Evolutionary conservation across 2,113 vertebrate genomes (phyloP).

Genomic region (Urocynchramus pylzowi): DNA sequence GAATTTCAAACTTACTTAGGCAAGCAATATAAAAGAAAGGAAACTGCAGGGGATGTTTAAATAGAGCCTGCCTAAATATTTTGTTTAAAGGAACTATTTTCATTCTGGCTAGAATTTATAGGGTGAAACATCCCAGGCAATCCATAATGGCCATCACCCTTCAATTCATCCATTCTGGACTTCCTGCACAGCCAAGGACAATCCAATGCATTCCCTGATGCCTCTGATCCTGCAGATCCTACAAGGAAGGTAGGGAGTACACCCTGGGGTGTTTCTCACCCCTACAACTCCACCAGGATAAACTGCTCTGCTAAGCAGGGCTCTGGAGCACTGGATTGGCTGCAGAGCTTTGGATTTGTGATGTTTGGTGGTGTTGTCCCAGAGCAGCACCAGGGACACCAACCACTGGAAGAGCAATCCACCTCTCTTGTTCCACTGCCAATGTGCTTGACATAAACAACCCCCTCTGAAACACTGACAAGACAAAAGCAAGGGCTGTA

Average conservation of each 20-base stretch:
- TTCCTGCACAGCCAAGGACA: background rate
- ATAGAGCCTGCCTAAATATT: constrained; percentile 13
- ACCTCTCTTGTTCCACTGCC: background rate
- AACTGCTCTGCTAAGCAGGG: background rate
- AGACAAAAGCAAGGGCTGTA: background rate
- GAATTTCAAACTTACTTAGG: background rate
- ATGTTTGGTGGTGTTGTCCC: background rate
- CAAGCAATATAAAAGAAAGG: background rate
- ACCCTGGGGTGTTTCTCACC: background rate
- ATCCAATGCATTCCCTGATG: background rate
- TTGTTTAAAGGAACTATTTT: background rate
- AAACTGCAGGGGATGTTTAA: constrained; percentile 1
- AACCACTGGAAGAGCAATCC: background rate
- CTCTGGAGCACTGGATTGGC: rapidly evolving
- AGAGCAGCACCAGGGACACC: background rate
- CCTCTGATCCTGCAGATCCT: background rate
- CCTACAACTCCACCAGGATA: background rate
- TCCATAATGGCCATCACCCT: background rate
- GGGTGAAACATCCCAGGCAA: background rate
- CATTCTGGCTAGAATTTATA: background rate
- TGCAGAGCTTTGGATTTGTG: background rate
- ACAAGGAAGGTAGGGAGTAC: background rate
- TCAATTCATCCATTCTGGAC: background rate
- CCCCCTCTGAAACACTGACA: background rate
- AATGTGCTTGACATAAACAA: background rate